Evolutionary conservation across 53 echinoderm and acorn worm genomes (phyloP).

Genomic region (Actinopyga echinites): DNA sequence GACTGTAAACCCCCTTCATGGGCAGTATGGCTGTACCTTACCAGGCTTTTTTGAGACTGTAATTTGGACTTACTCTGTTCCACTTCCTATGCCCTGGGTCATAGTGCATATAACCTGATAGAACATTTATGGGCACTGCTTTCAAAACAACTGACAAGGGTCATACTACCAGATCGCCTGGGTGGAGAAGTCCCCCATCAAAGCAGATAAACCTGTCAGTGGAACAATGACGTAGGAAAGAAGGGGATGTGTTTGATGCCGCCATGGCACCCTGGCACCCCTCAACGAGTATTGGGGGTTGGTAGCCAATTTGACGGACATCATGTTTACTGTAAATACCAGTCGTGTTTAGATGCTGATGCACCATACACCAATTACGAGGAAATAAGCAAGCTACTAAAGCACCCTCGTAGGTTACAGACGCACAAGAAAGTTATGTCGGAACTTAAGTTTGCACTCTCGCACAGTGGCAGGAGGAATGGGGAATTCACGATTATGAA

Average conservation of each 20-base stretch:
- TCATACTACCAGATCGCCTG: constrained; percentile 39
- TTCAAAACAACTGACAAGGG: constrained; percentile 27
- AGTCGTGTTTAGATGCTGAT: background rate
- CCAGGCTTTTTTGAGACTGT: constrained; percentile 7
- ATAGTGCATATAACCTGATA: constrained; percentile 52
- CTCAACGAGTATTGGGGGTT: background rate
- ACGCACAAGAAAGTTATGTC: background rate
- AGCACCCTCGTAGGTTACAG: background rate
- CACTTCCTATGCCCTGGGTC: constrained; percentile 11
- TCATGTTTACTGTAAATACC: background rate
- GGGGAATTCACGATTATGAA: constrained; percentile 22
- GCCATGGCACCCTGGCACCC: background rate
- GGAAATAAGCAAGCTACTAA: background rate
- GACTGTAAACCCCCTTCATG: constrained; percentile 50
- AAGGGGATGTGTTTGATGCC: background rate
- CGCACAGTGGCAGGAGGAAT: background rate
- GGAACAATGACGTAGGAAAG: background rate
- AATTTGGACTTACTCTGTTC: constrained; percentile 54
- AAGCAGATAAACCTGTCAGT: background rate
- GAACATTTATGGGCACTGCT: constrained; percentile 55
- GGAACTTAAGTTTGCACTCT: background rate
- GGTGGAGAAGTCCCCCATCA: constrained; percentile 19
- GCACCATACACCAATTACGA: background rate
- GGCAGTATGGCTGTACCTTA: constrained; percentile 24
- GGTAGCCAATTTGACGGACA: background rate